Percentiles rank a stretch among this genome's conserved stretches.
These are phyloP conservation scores for Euura lappo DNA, from an alignment of 1,140 invertebrate species.

Conservation along the genomic window DNA sequence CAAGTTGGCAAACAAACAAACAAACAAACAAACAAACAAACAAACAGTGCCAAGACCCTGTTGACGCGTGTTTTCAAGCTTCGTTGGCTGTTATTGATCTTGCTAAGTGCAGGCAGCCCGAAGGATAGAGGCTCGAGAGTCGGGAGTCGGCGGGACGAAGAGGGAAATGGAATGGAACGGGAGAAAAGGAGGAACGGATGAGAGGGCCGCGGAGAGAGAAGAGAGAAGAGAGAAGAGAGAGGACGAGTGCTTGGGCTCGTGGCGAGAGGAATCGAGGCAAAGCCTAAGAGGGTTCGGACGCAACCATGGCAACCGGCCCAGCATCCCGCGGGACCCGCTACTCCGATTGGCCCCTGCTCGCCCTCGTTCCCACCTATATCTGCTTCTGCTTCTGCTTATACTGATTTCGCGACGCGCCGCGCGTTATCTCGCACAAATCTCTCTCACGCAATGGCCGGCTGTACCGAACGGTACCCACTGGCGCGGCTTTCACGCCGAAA, in stretches of 20 bases:
- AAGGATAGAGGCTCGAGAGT: slow-evolving; percentile 30
- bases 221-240: not conserved
- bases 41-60: slow-evolving; percentile 62
- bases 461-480: slow-evolving; percentile 23
- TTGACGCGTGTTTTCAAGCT: slow-evolving; percentile 66
- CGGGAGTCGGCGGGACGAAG: not conserved
- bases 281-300: slow-evolving; percentile 59
- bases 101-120: slow-evolving; percentile 61
- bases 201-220: slow-evolving; percentile 15
- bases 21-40: slow-evolving; percentile 1
- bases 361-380: slow-evolving; percentile 46
- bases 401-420: slow-evolving; percentile 30
- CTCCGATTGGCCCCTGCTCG: slow-evolving; percentile 59
- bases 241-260: not conserved
- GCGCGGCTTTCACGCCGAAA: not conserved
- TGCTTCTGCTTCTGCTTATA: not conserved
- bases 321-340: slow-evolving; percentile 56
- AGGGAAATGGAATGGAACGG: not conserved
- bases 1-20: not conserved
- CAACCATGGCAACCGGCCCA: slow-evolving; percentile 57
- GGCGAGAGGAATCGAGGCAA: slow-evolving; percentile 44
- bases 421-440: slow-evolving; percentile 29
- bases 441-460: slow-evolving; percentile 39
- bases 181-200: slow-evolving; percentile 26
- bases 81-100: slow-evolving; percentile 65